Evolutionary conservation across 2,888 invertebrate genomes (phyloP), one percentile per base, ranked within the genome.

Genomic region (Allacma fusca): DNA sequence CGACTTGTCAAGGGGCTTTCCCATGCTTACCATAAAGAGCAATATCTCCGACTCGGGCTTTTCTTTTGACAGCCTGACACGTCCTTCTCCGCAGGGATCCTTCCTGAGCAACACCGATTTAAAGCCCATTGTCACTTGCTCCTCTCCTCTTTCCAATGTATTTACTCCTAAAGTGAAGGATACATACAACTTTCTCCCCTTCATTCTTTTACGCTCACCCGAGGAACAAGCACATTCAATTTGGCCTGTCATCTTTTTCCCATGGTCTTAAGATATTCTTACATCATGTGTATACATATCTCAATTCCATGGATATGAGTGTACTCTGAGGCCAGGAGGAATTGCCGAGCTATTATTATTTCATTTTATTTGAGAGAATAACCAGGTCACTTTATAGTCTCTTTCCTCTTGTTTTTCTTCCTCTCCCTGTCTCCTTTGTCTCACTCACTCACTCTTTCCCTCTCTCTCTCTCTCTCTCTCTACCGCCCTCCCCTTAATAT

Each of bases 21-120:
- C 19, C 5, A 24, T 59, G 19, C 59, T 57, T 44, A 62, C 70
- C 69, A 64, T 73, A 73, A 79, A 75, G 78, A 78, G 81, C 67
- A 79, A 78, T 79, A 79, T 81, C 77, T 78, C 62, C 73, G 67
- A 43, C 74, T 71, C 73, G 67, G 75, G 78, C 78, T 80, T 78
- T 74, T 79, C 79, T 76, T 78, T 62, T 81, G 80, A 80, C 81
- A 81, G 80, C 77, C 78, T 80, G 81, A 80, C 81, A 81, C 78
- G 77, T 74, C 65, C 34, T 72, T 72, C 80, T 81, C 81, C 76
- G 64, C 81, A 74, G 81, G 80, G 81, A 79, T 80, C 79, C 77
- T 79, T 75, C 78, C 72, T 76, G 44, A 29, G 69, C 57, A 75
- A 77, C 75, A 75, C 78, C 75, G 71, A 75, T 67, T 75, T 77